Evolutionary conservation across 2,888 invertebrate genomes (phyloP).

Genomic region (Scelioninae gen. 2): DNA sequence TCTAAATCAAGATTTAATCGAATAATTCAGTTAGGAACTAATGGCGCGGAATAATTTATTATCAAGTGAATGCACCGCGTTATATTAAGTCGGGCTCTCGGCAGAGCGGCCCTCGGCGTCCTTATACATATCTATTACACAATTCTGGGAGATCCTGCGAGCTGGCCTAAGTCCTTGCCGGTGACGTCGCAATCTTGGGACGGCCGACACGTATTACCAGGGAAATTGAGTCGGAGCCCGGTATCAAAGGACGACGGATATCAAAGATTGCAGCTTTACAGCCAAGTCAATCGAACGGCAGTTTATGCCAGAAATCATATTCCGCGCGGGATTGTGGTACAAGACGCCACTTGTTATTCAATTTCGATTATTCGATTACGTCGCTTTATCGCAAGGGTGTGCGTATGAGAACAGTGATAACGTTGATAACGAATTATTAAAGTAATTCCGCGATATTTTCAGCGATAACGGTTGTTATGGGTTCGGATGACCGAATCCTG

Average conservation of each 20-base stretch:
- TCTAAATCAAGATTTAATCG: constrained; percentile 69
- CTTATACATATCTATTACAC: constrained; percentile 56
- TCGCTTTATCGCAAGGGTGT: no score
- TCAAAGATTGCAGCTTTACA: constrained; percentile 53
- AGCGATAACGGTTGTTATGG: no score
- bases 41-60: constrained; percentile 66
- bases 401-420: no score
- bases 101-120: constrained; percentile 13
- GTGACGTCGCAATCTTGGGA: constrained; percentile 52
- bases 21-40: constrained; percentile 66
- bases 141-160: constrained; percentile 47
- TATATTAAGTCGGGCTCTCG: constrained; percentile 62
- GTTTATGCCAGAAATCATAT: constrained; percentile 36
- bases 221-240: constrained; percentile 53
- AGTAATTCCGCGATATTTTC: no score
- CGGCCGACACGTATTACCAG: constrained; percentile 54
- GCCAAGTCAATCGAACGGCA: constrained; percentile 40
- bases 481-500: no score
- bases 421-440: no score
- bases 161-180: constrained; percentile 42
- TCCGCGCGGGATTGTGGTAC: constrained; percentile 27
- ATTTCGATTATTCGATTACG: constrained; percentile 14
- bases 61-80: constrained; percentile 58
- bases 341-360: constrained; percentile 23
- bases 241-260: constrained; percentile 56